Percentiles rank a stretch among this genome's conserved stretches.
Conservation (phyloP, 2,888 invertebrate species). For the Drosophila neonasuta region DNA sequence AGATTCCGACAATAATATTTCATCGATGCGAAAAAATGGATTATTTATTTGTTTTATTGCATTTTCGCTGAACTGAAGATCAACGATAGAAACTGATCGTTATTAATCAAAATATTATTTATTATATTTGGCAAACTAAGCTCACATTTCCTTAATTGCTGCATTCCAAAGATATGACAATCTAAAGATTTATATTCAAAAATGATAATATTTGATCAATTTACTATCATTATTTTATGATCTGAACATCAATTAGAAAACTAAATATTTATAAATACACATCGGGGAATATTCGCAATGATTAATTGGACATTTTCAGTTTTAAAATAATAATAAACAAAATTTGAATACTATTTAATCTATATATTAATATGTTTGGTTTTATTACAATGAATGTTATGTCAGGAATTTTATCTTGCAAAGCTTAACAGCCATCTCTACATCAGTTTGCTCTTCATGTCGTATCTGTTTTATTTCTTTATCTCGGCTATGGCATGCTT, state of each 20-base stretch:
- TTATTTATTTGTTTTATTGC: neutral
- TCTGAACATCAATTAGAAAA: neutral
- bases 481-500: neutral
- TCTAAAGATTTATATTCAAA: neutral
- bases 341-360: too few species aligned
- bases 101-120: constrained; percentile 1
- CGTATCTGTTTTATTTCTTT: neutral
- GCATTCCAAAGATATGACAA: neutral
- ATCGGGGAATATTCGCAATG: too few species aligned
- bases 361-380: too few species aligned
- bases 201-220: neutral
- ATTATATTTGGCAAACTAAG: neutral
- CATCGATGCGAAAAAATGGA: neutral
- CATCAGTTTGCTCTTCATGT: neutral
- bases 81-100: neutral
- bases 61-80: neutral
- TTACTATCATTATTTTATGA: neutral
- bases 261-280: neutral
- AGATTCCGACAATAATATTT: neutral
- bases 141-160: neutral
- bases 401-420: neutral
- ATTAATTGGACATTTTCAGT: too few species aligned
- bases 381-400: too few species aligned
- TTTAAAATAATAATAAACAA: too few species aligned
- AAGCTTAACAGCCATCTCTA: neutral